A percentile compares a stretch with the other conserved stretches of the same genome.
Conservation (phyloP, 2,888 invertebrate genomes). For the Ichneumoninae sp. region DNA sequence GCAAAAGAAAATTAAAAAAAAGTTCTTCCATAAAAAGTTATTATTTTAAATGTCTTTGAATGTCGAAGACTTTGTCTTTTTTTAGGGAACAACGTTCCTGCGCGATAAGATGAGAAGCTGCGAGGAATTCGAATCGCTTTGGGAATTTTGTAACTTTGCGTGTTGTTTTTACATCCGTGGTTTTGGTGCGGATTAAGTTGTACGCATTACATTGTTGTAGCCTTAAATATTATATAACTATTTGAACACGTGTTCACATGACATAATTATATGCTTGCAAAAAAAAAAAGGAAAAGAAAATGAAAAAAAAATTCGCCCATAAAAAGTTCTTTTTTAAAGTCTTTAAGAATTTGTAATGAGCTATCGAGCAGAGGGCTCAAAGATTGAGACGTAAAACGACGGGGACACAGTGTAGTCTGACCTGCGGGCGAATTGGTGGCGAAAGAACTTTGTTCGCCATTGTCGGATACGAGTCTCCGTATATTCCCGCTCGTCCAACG, state of each 20-base stretch:
- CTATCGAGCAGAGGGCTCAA: not conserved
- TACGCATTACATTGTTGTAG: not conserved
- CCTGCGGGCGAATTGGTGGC: not conserved
- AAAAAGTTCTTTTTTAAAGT: no score
- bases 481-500: not conserved
- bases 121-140: not conserved
- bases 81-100: not conserved
- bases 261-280: not conserved
- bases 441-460: slow-evolving; percentile 3
- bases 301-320: no score
- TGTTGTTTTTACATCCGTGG: not conserved
- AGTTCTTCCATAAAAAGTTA: no score
- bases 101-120: not conserved
- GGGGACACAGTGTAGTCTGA: not conserved
- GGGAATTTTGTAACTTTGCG: not conserved
- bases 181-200: not conserved
- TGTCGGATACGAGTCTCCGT: not conserved
- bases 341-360: not conserved
- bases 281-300: no score
- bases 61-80: not conserved
- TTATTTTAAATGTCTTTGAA: no score
- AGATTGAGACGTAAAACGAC: not conserved
- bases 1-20: no score
- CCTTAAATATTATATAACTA: no score
- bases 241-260: no score